Evolutionary conservation across 2,797 vertebrate species (phyloP), one percentile per base, ranked within the genome.

Genomic region (Myotis planiceps): DNA sequence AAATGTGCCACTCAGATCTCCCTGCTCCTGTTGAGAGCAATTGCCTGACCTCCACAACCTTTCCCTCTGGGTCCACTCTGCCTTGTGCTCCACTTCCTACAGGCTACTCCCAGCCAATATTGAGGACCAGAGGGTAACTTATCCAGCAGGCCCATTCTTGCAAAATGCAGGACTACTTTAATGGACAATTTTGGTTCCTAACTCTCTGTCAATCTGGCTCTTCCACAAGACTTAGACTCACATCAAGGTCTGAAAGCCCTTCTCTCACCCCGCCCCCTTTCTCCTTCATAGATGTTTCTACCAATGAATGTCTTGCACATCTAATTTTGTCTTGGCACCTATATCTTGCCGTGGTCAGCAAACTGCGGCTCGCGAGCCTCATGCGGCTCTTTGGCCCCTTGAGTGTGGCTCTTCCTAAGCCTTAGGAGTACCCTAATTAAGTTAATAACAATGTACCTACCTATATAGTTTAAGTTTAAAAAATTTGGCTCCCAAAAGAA

Each of bases 41-140:
- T 0, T 9, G 9, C 21, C 74, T 32, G 4, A 9, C 12, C 74
- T 27, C 2, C 3, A 32, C 14, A 29, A 3, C 9, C 34, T 25
- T 37, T 2, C 6, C 42, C 4, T 16, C 21, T 25, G 21, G 6
- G 37, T 65, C 74, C 27, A 18, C 4, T 7, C 32, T 42, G 7
- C 65, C 45, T 27, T 71, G 6, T n/a, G 4, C 9, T 2, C 37
- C 4, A 21, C 34, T 88, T 60, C 23, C 63, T 37, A 42, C 12
- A 84, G 19, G 42, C n/a, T 72, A 15, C 21, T 23, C 39, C 32
- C 15, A 53, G 19, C 4, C 68, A 34, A 3, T 6, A 60, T 2
- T 45, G 42, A 55, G 9, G 47, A 49, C 18, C 25, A 53, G 4
- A 32, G 14, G 4, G 13, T 14, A 42, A 13, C 19, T 58, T 25